Conservation (phyloP, 2,797 vertebrate species). For the Hippoglossus hippoglossus region DNA sequence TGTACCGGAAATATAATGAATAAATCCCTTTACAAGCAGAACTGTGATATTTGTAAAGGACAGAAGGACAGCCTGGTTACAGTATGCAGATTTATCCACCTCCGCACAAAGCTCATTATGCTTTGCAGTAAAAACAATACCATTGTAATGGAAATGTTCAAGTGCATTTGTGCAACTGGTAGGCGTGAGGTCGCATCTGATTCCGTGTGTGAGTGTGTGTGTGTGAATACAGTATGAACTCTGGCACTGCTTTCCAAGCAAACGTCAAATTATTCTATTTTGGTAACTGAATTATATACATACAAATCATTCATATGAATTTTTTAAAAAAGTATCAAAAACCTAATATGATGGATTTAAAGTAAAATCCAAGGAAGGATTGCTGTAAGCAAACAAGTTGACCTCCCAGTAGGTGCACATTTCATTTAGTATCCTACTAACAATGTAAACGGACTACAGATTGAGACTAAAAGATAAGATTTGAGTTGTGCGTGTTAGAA, state of each 20-base stretch:
- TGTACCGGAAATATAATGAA: neutral
- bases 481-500: too few species aligned
- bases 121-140: conserved; percentile 30
- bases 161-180: conserved; percentile 36
- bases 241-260: conserved; percentile 6
- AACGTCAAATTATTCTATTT: neutral
- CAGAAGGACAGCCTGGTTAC: too few species aligned
- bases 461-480: neutral
- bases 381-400: too few species aligned
- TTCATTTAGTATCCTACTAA: neutral
- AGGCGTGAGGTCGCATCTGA: neutral
- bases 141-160: conserved; percentile 19
- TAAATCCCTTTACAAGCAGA: neutral
- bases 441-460: neutral
- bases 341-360: neutral
- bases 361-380: neutral
- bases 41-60: too few species aligned
- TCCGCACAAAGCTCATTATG: neutral
- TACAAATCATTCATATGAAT: conserved; percentile 5
- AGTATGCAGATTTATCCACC: too few species aligned
- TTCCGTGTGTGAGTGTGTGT: conserved; percentile 47
- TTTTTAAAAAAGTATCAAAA: neutral
- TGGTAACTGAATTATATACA: neutral
- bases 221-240: neutral
- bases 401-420: neutral